phyloP scores from a whole-genome alignment of 2,113 vertebrate genomes.

The Garra rufa region DNA sequence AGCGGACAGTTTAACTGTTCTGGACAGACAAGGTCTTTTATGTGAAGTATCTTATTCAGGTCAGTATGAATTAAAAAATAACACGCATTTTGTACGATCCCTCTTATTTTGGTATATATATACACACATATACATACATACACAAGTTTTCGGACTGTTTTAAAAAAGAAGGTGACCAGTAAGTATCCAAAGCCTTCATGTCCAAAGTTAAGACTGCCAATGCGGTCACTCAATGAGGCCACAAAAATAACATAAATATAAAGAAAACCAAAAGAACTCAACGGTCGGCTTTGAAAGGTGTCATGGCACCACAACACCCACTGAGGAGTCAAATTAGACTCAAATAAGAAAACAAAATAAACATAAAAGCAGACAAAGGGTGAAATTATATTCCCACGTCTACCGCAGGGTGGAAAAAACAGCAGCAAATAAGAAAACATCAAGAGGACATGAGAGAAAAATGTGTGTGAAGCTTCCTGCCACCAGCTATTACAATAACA shows the following conservation, averaged over 20 bases:
- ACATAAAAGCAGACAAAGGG: not conserved
- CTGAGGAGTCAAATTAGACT: too few relatives aligned
- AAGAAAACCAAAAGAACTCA: not conserved
- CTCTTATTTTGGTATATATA: too few relatives aligned
- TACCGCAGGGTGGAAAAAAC: not conserved
- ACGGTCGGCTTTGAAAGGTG: not conserved
- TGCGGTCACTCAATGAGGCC: not conserved
- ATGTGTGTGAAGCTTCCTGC: not conserved
- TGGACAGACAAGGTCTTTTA: too few relatives aligned
- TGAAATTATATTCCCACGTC: not conserved
- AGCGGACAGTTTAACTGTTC: too few relatives aligned
- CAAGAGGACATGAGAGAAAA: slow-evolving; percentile 13
- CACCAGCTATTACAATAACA: not conserved
- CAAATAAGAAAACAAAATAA: not conserved
- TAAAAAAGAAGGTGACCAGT: not conserved
- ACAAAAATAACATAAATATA: not conserved
- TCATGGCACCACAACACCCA: not conserved
- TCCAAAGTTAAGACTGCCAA: not conserved
- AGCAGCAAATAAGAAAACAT: not conserved
- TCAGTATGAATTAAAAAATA: too few relatives aligned
- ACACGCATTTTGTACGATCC: too few relatives aligned
- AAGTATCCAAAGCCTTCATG: not conserved
- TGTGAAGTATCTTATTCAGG: too few relatives aligned
- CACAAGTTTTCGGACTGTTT: not conserved
- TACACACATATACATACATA: not conserved